These are phyloP conservation scores for Drosophila sp. DNA, from an alignment of 1,140 invertebrate genomes.

Conservation along the genomic window DNA sequence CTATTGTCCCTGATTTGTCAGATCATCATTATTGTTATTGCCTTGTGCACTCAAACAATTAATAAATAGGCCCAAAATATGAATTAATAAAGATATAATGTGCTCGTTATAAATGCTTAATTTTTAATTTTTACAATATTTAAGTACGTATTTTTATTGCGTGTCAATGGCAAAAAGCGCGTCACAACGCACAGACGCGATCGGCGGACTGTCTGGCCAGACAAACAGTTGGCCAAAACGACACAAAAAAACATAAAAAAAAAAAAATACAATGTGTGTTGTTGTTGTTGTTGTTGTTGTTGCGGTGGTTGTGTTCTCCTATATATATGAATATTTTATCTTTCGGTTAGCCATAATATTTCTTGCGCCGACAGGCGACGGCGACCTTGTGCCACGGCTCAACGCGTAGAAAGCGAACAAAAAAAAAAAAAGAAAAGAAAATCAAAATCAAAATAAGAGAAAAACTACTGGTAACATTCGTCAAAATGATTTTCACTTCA, in stretches of 20 bases:
- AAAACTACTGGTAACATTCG: slow-evolving; percentile 49
- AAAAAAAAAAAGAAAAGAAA: slow-evolving; percentile 31
- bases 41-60: slow-evolving; percentile 27
- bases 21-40: neutral
- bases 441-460: slow-evolving; percentile 21
- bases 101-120: slow-evolving; percentile 49
- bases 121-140: slow-evolving; percentile 54
- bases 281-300: slow-evolving; percentile 21
- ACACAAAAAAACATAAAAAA: slow-evolving; percentile 6
- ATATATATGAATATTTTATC: slow-evolving; percentile 55
- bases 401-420: slow-evolving; percentile 74
- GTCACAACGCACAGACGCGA: slow-evolving; percentile 68
- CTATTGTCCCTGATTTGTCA: slow-evolving; percentile 33
- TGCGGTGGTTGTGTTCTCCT: slow-evolving; percentile 5
- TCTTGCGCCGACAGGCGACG: slow-evolving; percentile 72
- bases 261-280: slow-evolving; percentile 16
- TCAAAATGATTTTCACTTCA: slow-evolving; percentile 43
- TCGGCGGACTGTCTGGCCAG: slow-evolving; percentile 32
- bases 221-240: slow-evolving; percentile 39
- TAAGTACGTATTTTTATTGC: slow-evolving; percentile 77
- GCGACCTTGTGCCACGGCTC: slow-evolving; percentile 73
- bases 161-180: slow-evolving; percentile 80
- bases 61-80: slow-evolving; percentile 29
- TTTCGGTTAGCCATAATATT: slow-evolving; percentile 76
- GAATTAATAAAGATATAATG: slow-evolving; percentile 33